Evolutionary conservation across 1,140 invertebrate species (phyloP).

Genomic region (Spodoptera litura): DNA sequence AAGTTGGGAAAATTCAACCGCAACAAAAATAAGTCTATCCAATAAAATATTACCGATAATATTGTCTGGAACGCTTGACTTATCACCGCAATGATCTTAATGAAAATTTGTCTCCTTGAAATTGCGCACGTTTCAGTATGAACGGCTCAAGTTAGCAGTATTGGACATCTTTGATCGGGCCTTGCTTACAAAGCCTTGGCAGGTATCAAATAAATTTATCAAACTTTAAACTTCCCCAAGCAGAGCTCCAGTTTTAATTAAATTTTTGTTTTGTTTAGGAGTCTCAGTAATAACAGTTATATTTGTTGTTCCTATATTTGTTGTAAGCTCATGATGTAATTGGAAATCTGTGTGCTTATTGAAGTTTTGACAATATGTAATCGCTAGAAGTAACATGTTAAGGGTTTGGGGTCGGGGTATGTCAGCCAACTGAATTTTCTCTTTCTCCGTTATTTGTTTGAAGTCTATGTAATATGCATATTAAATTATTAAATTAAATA

Average conservation of each 20-base stretch:
- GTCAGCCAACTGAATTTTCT: too few species aligned
- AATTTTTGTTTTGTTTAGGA: conserved; percentile 38
- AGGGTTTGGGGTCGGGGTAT: too few species aligned
- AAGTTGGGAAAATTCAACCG: too few species aligned
- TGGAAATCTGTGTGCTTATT: background rate
- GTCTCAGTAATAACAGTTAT: conserved; percentile 20
- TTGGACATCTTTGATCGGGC: conserved; percentile 31
- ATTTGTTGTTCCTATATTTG: conserved; percentile 1
- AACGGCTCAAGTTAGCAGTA: conserved; percentile 34
- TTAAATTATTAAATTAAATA: too few species aligned
- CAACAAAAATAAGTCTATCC: background rate
- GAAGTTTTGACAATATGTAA: background rate
- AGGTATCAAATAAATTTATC: conserved; percentile 45
- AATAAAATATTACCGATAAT: background rate
- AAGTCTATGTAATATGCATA: too few species aligned
- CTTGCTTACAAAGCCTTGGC: conserved; percentile 43
- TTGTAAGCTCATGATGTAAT: too few species aligned
- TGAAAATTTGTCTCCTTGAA: conserved; percentile 53
- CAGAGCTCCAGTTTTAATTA: conserved; percentile 31
- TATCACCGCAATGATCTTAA: conserved; percentile 49
- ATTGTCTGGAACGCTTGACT: conserved; percentile 12
- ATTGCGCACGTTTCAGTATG: conserved; percentile 44
- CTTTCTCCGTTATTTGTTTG: too few species aligned
- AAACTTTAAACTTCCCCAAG: conserved; percentile 29
- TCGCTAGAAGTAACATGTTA: background rate